Percentiles rank a stretch among this genome's conserved stretches.
phyloP scores from a whole-genome alignment of 2,113 vertebrate genomes.

The Porphyrio hochstetteri region DNA sequence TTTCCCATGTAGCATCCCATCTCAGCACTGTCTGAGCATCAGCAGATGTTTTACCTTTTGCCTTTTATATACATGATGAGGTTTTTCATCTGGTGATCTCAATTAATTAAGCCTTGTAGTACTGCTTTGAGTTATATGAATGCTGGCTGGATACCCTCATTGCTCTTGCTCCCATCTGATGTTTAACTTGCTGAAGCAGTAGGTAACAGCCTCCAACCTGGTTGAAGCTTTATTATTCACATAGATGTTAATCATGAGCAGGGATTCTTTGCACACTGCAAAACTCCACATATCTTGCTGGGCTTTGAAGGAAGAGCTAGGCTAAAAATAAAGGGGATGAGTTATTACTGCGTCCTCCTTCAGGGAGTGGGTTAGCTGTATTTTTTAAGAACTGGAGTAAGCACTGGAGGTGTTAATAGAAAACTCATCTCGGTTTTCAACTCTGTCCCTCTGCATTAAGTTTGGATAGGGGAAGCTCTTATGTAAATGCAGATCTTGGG shows the following conservation, averaged over 20 bases:
- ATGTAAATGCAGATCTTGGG: not conserved
- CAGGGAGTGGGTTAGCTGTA: conserved; percentile 3
- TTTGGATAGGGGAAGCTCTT: not conserved
- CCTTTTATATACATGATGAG: not conserved
- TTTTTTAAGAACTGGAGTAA: not conserved
- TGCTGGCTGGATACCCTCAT: conserved; percentile 35
- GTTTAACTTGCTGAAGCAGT: conserved; percentile 42
- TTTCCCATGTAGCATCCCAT: not conserved
- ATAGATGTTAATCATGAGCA: conserved; percentile 31
- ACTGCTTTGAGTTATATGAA: not conserved
- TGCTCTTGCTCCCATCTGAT: conserved; percentile 37
- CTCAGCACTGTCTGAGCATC: not conserved
- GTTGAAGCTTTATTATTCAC: conserved; percentile 61
- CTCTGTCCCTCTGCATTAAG: not conserved
- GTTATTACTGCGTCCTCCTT: conserved; percentile 32
- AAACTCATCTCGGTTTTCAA: not conserved
- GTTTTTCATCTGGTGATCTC: conserved; percentile 43
- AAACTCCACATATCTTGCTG: conserved; percentile 4
- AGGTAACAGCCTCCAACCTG: conserved; percentile 53
- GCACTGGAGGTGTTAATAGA: not conserved
- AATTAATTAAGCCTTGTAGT: conserved; percentile 48
- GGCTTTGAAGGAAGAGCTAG: conserved; percentile 49
- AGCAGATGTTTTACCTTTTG: conserved; percentile 30
- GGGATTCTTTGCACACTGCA: not conserved
- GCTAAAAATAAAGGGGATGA: conserved; percentile 53